These are phyloP conservation scores for Caenorhabditis becei DNA, from an alignment of 2,888 invertebrate genomes.

Conservation along the genomic window DNA sequence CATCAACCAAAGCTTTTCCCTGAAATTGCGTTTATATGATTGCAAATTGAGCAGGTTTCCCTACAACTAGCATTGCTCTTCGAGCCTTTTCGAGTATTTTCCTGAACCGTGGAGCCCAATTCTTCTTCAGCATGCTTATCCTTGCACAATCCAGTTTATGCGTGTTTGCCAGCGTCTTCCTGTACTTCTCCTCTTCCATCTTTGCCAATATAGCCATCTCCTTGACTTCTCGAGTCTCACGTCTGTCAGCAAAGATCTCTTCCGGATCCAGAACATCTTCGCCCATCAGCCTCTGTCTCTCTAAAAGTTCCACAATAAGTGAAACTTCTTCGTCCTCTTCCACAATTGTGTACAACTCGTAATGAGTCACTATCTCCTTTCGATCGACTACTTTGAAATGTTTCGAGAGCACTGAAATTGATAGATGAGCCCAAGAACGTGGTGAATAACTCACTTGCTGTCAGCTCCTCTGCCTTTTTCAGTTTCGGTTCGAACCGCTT, in stretches of 20 bases:
- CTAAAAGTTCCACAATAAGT: conserved; percentile 2
- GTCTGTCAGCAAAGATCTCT: conserved; percentile 11
- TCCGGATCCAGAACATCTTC: conserved; percentile 15
- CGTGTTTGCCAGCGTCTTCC: background rate
- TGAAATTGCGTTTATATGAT: conserved; percentile 4
- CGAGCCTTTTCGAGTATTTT: conserved; percentile 27
- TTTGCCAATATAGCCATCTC: background rate
- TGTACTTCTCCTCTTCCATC: background rate
- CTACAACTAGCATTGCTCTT: conserved; percentile 26
- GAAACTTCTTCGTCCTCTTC: conserved; percentile 32
- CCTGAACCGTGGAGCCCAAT: conserved; percentile 17
- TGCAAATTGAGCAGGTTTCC: background rate
- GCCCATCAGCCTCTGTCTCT: background rate
- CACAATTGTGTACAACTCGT: conserved; percentile 15
- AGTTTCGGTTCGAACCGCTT: conserved; percentile 42
- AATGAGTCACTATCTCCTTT: background rate
- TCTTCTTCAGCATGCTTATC: conserved; percentile 30
- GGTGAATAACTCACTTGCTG: conserved; percentile 8
- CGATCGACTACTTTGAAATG: conserved; percentile 42
- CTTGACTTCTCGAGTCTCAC: background rate
- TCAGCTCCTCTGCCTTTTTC: conserved; percentile 17
- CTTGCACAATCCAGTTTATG: conserved; percentile 9
- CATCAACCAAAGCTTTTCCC: conserved; percentile 38
- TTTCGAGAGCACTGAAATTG: conserved; percentile 24
- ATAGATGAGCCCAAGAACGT: background rate